phyloP scores from a whole-genome alignment of 30 jellyfish, hydroid and myxozoan genomes.

The Cassiopea andromeda region DNA sequence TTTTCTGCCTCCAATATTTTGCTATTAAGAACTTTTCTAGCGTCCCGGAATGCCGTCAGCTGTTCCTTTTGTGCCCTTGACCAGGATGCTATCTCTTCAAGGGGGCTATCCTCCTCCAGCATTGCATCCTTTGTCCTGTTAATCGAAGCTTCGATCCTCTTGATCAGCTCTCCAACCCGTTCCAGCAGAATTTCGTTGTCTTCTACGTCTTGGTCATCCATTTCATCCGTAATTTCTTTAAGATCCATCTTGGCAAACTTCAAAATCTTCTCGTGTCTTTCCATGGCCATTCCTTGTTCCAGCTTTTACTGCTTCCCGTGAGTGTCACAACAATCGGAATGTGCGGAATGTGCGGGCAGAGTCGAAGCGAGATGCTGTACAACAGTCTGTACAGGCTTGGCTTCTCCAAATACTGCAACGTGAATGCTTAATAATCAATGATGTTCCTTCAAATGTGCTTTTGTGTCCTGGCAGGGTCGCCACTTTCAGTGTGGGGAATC shows the following conservation, averaged over 20 bases:
- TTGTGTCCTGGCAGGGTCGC: too few relatives aligned
- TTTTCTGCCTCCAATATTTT: constrained; percentile 22
- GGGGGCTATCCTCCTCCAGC: constrained; percentile 44
- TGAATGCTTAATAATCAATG: background rate
- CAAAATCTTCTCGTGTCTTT: constrained; percentile 1
- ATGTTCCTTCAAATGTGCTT: too few relatives aligned
- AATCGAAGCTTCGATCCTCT: constrained; percentile 39
- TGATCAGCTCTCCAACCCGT: constrained; percentile 31
- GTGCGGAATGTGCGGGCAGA: background rate
- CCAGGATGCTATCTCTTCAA: constrained; percentile 52
- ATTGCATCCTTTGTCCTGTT: constrained; percentile 37
- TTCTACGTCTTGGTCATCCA: constrained; percentile 4
- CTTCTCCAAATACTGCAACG: background rate
- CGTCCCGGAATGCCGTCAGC: constrained; percentile 39
- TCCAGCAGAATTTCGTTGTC: constrained; percentile 36
- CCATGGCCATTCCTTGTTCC: background rate
- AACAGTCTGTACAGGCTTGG: background rate
- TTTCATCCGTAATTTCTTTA: constrained; percentile 13
- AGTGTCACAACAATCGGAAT: background rate
- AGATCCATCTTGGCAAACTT: constrained; percentile 17
- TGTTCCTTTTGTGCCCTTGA: constrained; percentile 50
- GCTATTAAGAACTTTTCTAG: constrained; percentile 24
- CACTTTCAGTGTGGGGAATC: too few relatives aligned
- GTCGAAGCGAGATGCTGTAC: background rate
- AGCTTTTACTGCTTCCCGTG: background rate